A percentile compares a stretch with the other conserved stretches of the same genome.
phyloP scores from a whole-genome alignment of 2,797 vertebrate species.

The Eulemur coronatus region DNA sequence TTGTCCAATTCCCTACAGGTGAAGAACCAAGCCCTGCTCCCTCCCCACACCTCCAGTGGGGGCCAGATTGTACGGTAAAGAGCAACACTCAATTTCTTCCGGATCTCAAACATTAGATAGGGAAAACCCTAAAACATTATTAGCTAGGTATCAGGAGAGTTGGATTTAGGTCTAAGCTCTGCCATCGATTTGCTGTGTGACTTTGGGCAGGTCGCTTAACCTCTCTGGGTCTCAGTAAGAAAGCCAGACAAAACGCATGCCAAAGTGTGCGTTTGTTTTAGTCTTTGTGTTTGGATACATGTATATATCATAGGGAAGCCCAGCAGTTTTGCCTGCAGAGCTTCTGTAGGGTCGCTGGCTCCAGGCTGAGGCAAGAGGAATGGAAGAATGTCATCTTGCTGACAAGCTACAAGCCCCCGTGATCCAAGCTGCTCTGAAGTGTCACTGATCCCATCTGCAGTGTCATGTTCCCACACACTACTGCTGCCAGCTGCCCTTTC shows the following conservation, averaged over 20 bases:
- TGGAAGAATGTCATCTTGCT: not conserved
- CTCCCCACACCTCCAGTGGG: not conserved
- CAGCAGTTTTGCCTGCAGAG: not conserved
- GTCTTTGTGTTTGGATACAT: not conserved
- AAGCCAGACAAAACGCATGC: not conserved
- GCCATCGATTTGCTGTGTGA: conserved; percentile 76
- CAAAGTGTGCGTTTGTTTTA: not conserved
- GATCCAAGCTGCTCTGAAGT: not conserved
- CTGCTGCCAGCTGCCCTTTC: not conserved
- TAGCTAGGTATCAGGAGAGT: not conserved
- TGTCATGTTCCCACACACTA: fast-evolving
- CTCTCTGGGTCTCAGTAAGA: not conserved
- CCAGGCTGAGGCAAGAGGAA: not conserved
- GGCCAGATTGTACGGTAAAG: not conserved
- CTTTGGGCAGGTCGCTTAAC: not conserved
- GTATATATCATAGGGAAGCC: not conserved
- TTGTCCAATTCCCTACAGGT: not conserved
- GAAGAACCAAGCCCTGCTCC: not conserved
- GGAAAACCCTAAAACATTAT: not conserved
- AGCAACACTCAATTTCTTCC: not conserved
- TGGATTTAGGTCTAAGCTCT: conserved; percentile 64
- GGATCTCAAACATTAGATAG: not conserved
- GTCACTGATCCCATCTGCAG: not conserved
- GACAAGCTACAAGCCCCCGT: conserved; percentile 21
- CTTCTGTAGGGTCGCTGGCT: not conserved